A percentile compares a stretch with the other conserved stretches of the same genome.
Conservation (phyloP, 2,797 vertebrate genomes). For the Microctenopoma steveboyesi region DNA sequence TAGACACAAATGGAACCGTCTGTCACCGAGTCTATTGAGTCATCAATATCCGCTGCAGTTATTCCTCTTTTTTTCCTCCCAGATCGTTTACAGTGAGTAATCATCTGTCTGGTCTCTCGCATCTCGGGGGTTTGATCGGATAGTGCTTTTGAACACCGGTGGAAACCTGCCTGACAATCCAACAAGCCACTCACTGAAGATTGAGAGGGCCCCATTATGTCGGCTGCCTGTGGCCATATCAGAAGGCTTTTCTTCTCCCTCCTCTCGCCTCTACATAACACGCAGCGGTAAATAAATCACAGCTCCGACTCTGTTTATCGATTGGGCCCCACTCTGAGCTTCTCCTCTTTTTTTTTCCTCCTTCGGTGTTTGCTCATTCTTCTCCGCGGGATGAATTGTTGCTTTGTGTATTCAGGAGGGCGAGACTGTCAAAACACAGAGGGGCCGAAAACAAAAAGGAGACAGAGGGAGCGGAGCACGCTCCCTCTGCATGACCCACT, state of each 20-base stretch:
- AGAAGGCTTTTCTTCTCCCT: slow-evolving; percentile 71
- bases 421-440: slow-evolving; percentile 91
- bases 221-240: slow-evolving; percentile 93
- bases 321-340: slow-evolving; percentile 86
- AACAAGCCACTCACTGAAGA: slow-evolving; percentile 92
- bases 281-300: slow-evolving; percentile 98
- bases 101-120: slow-evolving; percentile 92
- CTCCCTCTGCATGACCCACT: slow-evolving; percentile 43
- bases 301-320: slow-evolving; percentile 93
- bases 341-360: slow-evolving; percentile 13
- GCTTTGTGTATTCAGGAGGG: slow-evolving; percentile 91
- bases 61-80: slow-evolving; percentile 77
- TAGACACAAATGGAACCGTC: slow-evolving; percentile 94
- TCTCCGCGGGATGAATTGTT: slow-evolving; percentile 94
- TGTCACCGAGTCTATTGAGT: slow-evolving; percentile 98
- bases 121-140: slow-evolving; percentile 95
- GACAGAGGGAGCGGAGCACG: slow-evolving; percentile 41
- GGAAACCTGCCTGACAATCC: slow-evolving; percentile 93
- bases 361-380: slow-evolving; percentile 42
- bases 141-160: slow-evolving; percentile 90
- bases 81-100: slow-evolving; percentile 98
- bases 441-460: slow-evolving; percentile 72
- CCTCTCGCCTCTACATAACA: slow-evolving; percentile 93
- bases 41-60: slow-evolving; percentile 92
- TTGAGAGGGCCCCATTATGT: slow-evolving; percentile 95